phyloP scores from a whole-genome alignment of 2,797 vertebrate genomes.

The Pangasius larnaudii region DNA sequence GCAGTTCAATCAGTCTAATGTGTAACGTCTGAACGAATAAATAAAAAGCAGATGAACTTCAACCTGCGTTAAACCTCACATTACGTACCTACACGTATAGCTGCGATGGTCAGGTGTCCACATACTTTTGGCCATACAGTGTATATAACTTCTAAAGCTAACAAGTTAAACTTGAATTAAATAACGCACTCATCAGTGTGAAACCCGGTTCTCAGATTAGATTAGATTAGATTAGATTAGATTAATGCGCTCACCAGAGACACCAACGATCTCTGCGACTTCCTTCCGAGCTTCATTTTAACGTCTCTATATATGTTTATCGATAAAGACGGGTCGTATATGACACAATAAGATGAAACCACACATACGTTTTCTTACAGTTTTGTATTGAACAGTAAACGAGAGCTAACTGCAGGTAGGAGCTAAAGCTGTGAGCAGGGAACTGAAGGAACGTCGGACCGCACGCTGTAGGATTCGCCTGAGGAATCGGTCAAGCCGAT shows the following conservation, averaged over 20 bases:
- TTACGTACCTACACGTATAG: neutral
- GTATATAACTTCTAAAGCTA: neutral
- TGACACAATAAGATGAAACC: neutral
- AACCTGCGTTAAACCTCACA: neutral
- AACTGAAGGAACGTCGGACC: neutral
- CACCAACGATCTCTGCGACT: neutral
- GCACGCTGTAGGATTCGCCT: neutral
- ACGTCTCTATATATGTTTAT: neutral
- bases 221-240: neutral
- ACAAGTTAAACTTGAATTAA: neutral
- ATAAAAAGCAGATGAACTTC: neutral
- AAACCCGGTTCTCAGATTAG: neutral
- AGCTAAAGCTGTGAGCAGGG: neutral
- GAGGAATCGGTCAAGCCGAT: neutral
- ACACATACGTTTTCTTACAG: neutral
- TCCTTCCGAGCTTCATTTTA: neutral
- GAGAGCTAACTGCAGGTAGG: neutral
- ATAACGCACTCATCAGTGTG: neutral
- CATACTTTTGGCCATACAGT: neutral
- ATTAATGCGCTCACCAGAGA: no score
- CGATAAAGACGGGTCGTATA: neutral
- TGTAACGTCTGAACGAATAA: neutral
- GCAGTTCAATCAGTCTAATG: neutral
- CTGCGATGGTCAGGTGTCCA: neutral
- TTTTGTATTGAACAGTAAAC: neutral